Evolutionary conservation across 2,888 invertebrate species (phyloP), one percentile per base, ranked within the genome.

Genomic region (Cinara cedri): DNA sequence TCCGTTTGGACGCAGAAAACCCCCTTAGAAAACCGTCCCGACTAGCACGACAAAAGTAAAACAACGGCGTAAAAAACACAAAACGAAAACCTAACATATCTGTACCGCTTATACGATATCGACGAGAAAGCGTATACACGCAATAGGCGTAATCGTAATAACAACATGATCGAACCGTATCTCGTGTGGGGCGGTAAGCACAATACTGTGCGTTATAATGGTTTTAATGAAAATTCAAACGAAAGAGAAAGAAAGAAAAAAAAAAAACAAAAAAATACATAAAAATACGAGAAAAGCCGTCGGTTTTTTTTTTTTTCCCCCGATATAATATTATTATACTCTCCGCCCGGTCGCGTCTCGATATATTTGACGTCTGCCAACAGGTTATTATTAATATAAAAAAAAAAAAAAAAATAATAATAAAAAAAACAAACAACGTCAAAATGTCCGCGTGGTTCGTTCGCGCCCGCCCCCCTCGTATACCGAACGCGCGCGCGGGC

Each of bases 301-400:
- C 57, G 9, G 57, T 72, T 51, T 72, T 60, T 34, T 34, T 42
- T 42, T 11, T 21, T 57, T 3, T 21, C n/a, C 9, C 6, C 34
- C 34, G 34, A n/a, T 60, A 6, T 65, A 4, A 21, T 21, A 19
- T 46, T 24, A 44, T 44, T 21, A 8, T 44, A 8, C 14, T 60
- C 11, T 51, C 24, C 3, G 55, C 42, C 10, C 19, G 42, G 44
- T 55, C 55, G 42, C 6, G 34, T 34, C 34, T 66, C 66, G n/a
- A 24, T n/a, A n/a, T n/a, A n/a, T 76, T 68, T 76, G 76, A 76
- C 55, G 76, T 76, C 55, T 55, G 49, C 62, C 76, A 68, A 76
- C 76, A 55, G 76, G 76, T 76, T 76, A 68, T 68, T 49, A 75
- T 55, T 44, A 62, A 62, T 13, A 19, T 44, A 24, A 24, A n/a